Evolutionary conservation across 2,113 vertebrate genomes (phyloP), one percentile per base, ranked within the genome.

Genomic region (Lampris incognitus): DNA sequence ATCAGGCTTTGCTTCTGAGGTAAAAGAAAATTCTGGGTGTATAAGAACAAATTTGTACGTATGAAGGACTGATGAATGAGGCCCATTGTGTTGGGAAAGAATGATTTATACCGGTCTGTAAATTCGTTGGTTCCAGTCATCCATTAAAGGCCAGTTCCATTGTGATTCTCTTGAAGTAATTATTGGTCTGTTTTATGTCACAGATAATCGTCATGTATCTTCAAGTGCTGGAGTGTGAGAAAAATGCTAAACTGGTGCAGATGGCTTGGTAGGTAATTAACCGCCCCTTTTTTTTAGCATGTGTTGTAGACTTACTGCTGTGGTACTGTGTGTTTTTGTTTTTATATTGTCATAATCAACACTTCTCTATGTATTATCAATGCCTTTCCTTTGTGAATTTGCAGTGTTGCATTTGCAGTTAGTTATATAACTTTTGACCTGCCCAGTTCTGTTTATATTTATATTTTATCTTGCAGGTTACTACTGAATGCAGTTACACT

Each of bases 131-230:
- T 46, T 24, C 13, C 1, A 54, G n/a, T 54, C 5, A 13, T 54
- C 10, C 10, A n/a, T 13, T 7, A 46, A 46, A 46, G 59, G 11
- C 39, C 3, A 13, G 38, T 39, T 51, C n/a, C 54, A 10, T 40
- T 36, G 8, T 10, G 10, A 9, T 36, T 58, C 41, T 9, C 41
- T 36, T 57, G 55, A 24, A 61, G 11, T 55, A 6, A 42, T n/a
- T 11, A 9, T 38, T 55, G 7, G 42, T n/a, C 13, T 73, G 42
- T 48, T 38, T 6, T 44, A 48, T 65, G 55, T 94, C 95, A 90
- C 94, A 97, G 96, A 96, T 97, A 88, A 97, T 96, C 91, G 95
- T 97, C 92, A 95, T 97, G 95, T 96, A 97, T 90, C 95, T 97
- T 82, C 96, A 96, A 94, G 95, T 97, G 90, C 94, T 97, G 91